phyloP scores from a whole-genome alignment of 2,113 vertebrate species.

The Ptyas mucosa region DNA sequence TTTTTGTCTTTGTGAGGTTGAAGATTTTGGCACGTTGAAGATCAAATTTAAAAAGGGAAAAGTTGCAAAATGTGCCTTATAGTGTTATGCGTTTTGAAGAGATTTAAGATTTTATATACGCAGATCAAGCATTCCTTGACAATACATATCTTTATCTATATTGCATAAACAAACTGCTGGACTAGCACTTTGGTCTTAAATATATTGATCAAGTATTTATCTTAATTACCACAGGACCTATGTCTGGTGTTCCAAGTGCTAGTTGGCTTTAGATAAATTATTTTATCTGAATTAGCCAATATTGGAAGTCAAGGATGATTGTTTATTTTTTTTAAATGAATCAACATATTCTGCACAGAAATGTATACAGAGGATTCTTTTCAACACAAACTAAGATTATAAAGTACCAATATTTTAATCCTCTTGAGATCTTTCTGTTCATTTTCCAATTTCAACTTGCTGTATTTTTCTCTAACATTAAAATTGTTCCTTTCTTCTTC shows the following conservation, averaged over 20 bases:
- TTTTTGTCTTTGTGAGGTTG: not conserved
- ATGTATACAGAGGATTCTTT: conserved; percentile 26
- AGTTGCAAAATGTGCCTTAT: not conserved
- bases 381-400: conserved; percentile 32
- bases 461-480: conserved; percentile 87
- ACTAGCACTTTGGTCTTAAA: not conserved
- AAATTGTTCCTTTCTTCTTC: conserved; percentile 79
- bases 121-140: conserved; percentile 20
- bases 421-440: conserved; percentile 55
- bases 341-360: not conserved
- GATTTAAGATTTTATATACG: conserved; percentile 5
- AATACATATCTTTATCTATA: not conserved
- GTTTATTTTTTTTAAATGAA: conserved; percentile 22
- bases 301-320: conserved; percentile 27
- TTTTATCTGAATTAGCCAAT: conserved; percentile 9
- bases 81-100: not conserved
- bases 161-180: not conserved
- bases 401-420: conserved; percentile 57
- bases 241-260: not conserved
- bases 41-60: not conserved
- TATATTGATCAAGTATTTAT: not conserved
- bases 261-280: not conserved
- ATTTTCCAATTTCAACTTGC: conserved; percentile 73
- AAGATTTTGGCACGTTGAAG: not conserved
- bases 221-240: not conserved